Evolutionary conservation across 2,113 vertebrate species (phyloP).

Genomic region (Gymnorhina tibicen): DNA sequence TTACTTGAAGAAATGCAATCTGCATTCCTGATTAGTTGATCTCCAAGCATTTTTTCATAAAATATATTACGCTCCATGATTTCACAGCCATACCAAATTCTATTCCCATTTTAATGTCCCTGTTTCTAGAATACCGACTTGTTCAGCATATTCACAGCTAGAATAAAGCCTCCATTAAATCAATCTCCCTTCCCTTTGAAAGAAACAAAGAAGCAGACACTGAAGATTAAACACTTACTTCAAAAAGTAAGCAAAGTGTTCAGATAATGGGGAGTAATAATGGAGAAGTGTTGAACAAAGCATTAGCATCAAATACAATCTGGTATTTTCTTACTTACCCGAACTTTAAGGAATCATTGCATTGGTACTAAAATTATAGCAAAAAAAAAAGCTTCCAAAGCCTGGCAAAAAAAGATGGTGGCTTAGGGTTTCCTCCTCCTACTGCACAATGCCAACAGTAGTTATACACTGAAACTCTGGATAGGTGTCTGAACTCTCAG

Average conservation of each 20-base stretch:
- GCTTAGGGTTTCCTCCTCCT: neutral
- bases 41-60: neutral
- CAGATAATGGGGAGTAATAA: neutral
- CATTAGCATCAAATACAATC: neutral
- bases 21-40: neutral
- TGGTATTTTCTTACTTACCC: neutral
- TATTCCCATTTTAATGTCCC: neutral
- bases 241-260: neutral
- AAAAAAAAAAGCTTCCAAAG: neutral
- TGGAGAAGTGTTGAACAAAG: neutral
- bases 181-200: neutral
- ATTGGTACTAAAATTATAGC: neutral
- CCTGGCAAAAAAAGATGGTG: neutral
- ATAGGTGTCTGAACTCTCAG: neutral
- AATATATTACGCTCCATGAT: neutral
- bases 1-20: neutral
- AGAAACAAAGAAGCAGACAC: neutral
- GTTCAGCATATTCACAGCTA: neutral
- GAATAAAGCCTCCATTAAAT: neutral
- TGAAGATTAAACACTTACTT: neutral
- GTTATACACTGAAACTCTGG: neutral
- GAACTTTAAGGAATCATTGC: neutral
- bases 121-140: neutral
- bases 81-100: neutral
- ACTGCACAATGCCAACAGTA: neutral